phyloP scores from a whole-genome alignment of 2,888 invertebrate species.

The Aspidapion aeneum region DNA sequence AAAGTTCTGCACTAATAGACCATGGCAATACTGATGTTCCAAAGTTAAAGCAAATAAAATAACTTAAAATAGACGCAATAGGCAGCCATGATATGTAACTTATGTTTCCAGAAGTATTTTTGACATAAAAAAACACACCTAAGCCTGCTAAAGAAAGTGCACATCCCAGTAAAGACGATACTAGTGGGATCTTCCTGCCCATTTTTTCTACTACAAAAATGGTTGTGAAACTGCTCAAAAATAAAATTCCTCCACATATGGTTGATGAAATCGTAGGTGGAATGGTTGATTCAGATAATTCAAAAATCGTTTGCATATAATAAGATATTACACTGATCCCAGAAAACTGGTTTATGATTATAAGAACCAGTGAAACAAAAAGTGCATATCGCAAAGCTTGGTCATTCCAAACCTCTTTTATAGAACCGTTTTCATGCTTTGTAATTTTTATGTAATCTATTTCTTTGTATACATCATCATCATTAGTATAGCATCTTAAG shows the following conservation, averaged over 20 bases:
- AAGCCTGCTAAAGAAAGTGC: neutral
- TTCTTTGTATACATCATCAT: slow-evolving; percentile 58
- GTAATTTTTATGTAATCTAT: neutral
- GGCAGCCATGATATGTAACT: neutral
- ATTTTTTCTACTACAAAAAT: neutral
- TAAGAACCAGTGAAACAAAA: neutral
- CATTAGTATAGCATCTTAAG: slow-evolving; percentile 63
- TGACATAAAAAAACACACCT: neutral
- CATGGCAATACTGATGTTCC: neutral
- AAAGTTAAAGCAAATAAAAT: neutral
- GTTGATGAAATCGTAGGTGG: neutral
- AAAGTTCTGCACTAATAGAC: neutral
- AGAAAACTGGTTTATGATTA: neutral
- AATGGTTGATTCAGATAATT: neutral
- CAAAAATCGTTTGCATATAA: neutral
- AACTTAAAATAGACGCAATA: neutral
- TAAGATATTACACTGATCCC: neutral
- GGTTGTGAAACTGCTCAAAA: neutral
- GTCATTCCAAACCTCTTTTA: neutral
- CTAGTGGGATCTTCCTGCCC: neutral
- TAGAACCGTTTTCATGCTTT: neutral
- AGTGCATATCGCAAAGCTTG: neutral
- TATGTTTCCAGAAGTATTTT: neutral
- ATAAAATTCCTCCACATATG: neutral
- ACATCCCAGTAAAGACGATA: neutral